Base-by-base conservation (phyloP, 2,113 vertebrate species). In the Sinocyclocheilus anshuiensis region DNA sequence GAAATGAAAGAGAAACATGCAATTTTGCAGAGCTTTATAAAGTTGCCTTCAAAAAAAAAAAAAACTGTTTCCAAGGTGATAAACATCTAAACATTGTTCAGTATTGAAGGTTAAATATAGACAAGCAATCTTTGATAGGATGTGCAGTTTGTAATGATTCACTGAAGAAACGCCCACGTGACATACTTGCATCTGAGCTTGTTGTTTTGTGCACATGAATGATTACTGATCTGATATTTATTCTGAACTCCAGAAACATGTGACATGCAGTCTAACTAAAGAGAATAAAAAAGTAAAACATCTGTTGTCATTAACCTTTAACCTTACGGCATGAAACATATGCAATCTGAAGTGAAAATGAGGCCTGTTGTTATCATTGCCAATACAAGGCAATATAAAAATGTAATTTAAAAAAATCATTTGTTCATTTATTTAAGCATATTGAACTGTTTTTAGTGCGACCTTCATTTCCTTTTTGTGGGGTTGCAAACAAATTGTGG, bases 1-100 rank as follows among this genome's bases (percentile, higher is more conserved):
- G 39, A 39, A 39, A 29, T 53, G 10, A 55, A 77, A 33, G 75
- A 29, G 22, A 29, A 45, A 67, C 59, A 67, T 3, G 18, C 39
- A 67, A 39, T 45, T 8, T 24, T 42, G 61, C 29, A 50, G 36
- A 74, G 75, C n/a, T 48, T 53, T 57, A 57, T 22, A 50, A 55
- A 55, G 42, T 33, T 24, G 18, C 29, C 45, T 77, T 53, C 6
- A 53, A 24, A 26, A 18, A 22, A 55, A 55, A 29, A 29, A 26
- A 45, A 33, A 81, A 20, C n/a, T 4, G 45, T 69, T 82, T 82
- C 61, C 63, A 82, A 69, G 80, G 80, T 69, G 65, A 71, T 53
- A 77, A 77, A 69, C 45, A 33, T 69, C 2, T 22, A 3, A 13
- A 65, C 10, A 65, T 42, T 9, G 42, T 65, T 61, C 55, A 80